Conservation (phyloP, 2,113 vertebrate genomes). For the Colistium nudipinnis region DNA sequence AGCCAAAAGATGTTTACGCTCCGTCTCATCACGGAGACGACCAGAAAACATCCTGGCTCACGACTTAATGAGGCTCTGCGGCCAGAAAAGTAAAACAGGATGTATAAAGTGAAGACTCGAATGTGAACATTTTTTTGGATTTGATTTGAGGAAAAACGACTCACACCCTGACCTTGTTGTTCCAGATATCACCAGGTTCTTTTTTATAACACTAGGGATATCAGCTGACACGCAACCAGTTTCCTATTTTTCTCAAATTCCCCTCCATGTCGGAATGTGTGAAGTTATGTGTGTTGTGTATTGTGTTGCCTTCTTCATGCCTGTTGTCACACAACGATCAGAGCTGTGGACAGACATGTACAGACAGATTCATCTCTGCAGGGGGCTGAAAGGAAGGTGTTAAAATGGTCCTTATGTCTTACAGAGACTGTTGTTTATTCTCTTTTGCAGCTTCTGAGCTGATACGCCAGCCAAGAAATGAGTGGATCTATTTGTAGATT, state of each 20-base stretch:
- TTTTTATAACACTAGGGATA: background rate
- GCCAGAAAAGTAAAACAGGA: slow-evolving; percentile 12
- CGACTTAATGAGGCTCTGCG: slow-evolving; percentile 21
- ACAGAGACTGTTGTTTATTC: slow-evolving; percentile 15
- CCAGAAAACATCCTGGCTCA: slow-evolving; percentile 6
- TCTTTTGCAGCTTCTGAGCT: slow-evolving; percentile 5
- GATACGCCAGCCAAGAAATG: no score
- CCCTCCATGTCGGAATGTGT: no score
- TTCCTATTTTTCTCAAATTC: no score
- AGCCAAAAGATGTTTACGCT: slow-evolving; percentile 23
- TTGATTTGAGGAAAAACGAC: background rate
- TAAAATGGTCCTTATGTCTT: slow-evolving; percentile 54
- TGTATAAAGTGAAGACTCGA: background rate
- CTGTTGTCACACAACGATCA: slow-evolving; percentile 10
- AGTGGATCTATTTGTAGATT: no score
- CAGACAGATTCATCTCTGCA: slow-evolving; percentile 45
- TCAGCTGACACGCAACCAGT: background rate
- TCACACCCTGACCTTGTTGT: background rate
- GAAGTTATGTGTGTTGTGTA: background rate
- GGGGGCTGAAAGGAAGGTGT: slow-evolving; percentile 41
- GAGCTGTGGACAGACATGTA: slow-evolving; percentile 17
- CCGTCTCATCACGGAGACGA: slow-evolving; percentile 1
- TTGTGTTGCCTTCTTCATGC: slow-evolving; percentile 3
- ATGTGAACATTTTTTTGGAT: background rate
- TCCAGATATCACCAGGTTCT: no score